phyloP scores from a whole-genome alignment of 2,113 vertebrate genomes.

The Phrynocephalus versicolor region DNA sequence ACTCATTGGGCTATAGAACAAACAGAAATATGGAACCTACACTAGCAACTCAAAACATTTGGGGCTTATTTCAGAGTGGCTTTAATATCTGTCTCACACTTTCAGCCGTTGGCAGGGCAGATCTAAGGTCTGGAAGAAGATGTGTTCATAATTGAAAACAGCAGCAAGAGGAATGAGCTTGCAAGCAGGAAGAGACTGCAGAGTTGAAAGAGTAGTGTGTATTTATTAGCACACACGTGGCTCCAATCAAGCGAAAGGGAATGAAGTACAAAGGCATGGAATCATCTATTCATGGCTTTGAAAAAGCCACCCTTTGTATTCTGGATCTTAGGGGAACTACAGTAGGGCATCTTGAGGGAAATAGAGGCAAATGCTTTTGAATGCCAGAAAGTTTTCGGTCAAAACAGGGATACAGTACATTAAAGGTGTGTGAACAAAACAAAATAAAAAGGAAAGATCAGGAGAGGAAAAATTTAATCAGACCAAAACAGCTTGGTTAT shows the following conservation, averaged over 20 bases:
- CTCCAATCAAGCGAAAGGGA: neutral
- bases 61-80: neutral
- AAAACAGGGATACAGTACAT: neutral
- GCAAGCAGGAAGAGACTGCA: neutral
- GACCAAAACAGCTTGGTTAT: neutral
- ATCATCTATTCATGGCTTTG: neutral
- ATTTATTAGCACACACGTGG: conserved; percentile 7
- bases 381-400: neutral
- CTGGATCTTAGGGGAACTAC: neutral
- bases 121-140: neutral
- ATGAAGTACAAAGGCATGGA: neutral
- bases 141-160: neutral
- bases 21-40: too few relatives aligned
- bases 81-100: neutral
- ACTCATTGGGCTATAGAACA: neutral
- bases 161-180: neutral
- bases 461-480: neutral
- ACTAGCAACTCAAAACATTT: neutral
- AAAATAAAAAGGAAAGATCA: neutral
- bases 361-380: neutral
- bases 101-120: neutral
- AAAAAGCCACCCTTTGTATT: neutral
- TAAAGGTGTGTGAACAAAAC: neutral
- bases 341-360: neutral
- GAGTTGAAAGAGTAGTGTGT: neutral